Evolutionary conservation across 2,113 vertebrate genomes (phyloP).

Genomic region (Corynorhinus townsendii): DNA sequence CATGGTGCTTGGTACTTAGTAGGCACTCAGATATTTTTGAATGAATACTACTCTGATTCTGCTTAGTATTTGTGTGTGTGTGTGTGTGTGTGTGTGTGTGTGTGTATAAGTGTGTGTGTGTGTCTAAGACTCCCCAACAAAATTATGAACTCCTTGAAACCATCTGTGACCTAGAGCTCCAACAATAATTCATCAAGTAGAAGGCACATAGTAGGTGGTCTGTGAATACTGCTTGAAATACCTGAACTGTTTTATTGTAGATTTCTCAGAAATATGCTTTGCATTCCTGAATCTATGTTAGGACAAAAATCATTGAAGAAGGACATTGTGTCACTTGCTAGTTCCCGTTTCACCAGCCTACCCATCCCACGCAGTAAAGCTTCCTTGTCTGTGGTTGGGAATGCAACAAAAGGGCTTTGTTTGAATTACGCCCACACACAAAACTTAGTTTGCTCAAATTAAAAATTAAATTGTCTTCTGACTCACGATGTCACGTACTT

Average conservation of each 20-base stretch:
- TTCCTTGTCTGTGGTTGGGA: conserved; percentile 67
- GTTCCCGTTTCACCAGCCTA: conserved; percentile 42
- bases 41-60: neutral
- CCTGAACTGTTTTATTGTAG: neutral
- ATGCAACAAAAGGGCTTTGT: conserved; percentile 56
- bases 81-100: neutral
- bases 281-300: conserved; percentile 13
- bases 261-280: conserved; percentile 38
- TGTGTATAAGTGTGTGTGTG: too few relatives aligned
- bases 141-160: neutral
- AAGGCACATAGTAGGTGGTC: neutral
- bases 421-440: conserved; percentile 35
- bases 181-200: neutral
- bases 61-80: neutral
- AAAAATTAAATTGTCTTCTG: conserved; percentile 53
- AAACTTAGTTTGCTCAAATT: conserved; percentile 39
- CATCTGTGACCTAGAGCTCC: neutral
- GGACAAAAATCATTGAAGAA: neutral
- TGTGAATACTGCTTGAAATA: neutral
- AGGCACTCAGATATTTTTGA: neutral
- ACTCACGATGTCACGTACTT: conserved; percentile 11
- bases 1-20: neutral
- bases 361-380: neutral
- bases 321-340: conserved; percentile 18
- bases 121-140: neutral